Base-by-base conservation (phyloP, 1,140 invertebrate genomes). In the Drosophila ogumai region DNA sequence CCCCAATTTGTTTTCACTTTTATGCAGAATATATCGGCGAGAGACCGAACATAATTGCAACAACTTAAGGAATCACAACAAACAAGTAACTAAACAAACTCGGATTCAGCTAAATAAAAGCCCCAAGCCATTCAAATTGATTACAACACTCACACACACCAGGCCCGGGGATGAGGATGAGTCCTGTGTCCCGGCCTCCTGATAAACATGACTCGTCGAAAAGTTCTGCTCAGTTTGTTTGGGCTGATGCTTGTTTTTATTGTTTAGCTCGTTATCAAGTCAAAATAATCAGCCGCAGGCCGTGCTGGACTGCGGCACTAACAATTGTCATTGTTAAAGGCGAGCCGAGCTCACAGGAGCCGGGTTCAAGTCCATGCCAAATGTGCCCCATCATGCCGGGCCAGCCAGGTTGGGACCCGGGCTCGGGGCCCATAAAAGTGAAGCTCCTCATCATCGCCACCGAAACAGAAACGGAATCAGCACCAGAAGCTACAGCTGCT, bases 221-320 rank as follows among this genome's bases (percentile, higher is more conserved):
- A 76, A 76, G 50, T 56, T 57, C 36, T 67, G 67, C 64, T 82
- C 66, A 52, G 63, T 75, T 75, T 71, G 56, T 81, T 69, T 80
- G 75, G 67, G 59, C 58, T 72, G 84, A 81, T 66, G 84, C 86
- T 85, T 90, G 86, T 86, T 86, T 90, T 88, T 88, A 91, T 91
- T 91, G 88, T 91, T 91, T 81, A 91, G 88, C 88, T 91, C 88
- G 88, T 91, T 91, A 91, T 91, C 87, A 91, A 91, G 88, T 91
- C 88, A 91, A 91, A 91, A 91, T 91, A 91, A 91, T 91, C 88
- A 91, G 86, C 78, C 82, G 66, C 67, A 63, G 81, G 32, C 63
- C 22, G 22, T 63, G 32, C 47, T 7, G 38, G 63, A 67, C 66
- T 46, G 66, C 34, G 36, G 57, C 63, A 73, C 86, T 85, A 90